Percentiles rank a stretch among this genome's conserved stretches.
These are phyloP conservation scores for Mimas tiliae DNA, from an alignment of 2,888 invertebrate species.

Conservation along the genomic window DNA sequence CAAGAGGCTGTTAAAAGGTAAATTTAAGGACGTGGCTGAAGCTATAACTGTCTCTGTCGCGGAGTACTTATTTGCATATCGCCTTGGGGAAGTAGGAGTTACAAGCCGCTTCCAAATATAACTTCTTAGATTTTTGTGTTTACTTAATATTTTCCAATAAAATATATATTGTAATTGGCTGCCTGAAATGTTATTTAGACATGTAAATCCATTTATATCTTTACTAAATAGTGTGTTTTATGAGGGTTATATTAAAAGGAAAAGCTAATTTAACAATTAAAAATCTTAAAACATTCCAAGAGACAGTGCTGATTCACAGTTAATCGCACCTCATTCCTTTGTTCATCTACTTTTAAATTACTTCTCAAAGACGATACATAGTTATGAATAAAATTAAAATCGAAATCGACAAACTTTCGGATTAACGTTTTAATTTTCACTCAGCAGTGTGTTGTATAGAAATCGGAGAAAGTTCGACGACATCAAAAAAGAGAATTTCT, in stretches of 20 bases:
- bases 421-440: constrained; percentile 20
- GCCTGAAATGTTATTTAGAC: background rate
- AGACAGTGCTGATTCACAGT: background rate
- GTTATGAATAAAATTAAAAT: constrained; percentile 14
- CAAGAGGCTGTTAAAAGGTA: constrained; percentile 74
- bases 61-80: constrained; percentile 61
- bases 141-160: constrained; percentile 30
- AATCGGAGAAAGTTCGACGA: constrained; percentile 23
- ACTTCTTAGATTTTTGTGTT: constrained; percentile 31
- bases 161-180: constrained; percentile 12
- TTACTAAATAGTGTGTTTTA: background rate
- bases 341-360: constrained; percentile 7
- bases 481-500: constrained; percentile 29
- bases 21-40: constrained; percentile 76
- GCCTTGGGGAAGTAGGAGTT: constrained; percentile 42
- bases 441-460: constrained; percentile 23
- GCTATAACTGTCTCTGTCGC: constrained; percentile 63
- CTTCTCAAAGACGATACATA: constrained; percentile 12
- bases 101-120: constrained; percentile 33
- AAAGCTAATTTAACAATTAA: background rate
- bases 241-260: background rate
- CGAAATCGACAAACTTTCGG: constrained; percentile 3
- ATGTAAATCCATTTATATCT: background rate
- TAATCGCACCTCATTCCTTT: constrained; percentile 6
- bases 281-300: background rate